Evolutionary conservation across 2,797 vertebrate genomes (phyloP).

Genomic region (Neopelma chrysocephalum): DNA sequence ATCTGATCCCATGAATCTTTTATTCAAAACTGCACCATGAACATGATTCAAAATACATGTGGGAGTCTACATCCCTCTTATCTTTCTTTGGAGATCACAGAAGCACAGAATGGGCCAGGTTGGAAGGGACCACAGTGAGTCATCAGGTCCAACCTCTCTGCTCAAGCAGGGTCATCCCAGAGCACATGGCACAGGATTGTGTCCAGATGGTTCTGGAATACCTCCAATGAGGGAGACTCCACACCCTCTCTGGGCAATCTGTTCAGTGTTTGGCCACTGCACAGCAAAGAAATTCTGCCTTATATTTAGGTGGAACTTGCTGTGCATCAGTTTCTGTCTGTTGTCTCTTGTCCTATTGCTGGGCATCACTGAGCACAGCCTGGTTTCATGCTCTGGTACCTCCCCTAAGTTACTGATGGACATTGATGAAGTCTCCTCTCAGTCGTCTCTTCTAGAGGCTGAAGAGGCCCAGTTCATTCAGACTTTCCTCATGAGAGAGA

Average conservation of each 20-base stretch:
- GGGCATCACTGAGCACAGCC: not conserved
- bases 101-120: not conserved
- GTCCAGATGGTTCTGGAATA: not conserved
- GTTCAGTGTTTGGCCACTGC: not conserved
- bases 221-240: not conserved
- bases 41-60: fast-evolving
- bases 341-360: not conserved
- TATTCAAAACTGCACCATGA: not conserved
- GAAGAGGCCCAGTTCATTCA: not conserved
- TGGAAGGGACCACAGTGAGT: not conserved
- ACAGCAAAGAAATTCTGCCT: not conserved
- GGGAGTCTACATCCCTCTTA: fast-evolving
- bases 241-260: fast-evolving
- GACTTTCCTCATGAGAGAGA: not conserved
- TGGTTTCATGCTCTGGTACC: not conserved
- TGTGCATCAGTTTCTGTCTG: too few species aligned
- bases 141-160: not conserved
- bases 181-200: not conserved
- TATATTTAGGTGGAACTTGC: not conserved
- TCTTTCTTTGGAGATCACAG: not conserved
- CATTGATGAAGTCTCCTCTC: not conserved
- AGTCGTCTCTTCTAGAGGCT: fast-evolving
- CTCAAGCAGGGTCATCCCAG: not conserved
- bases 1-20: not conserved
- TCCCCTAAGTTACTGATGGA: too few species aligned